Conservation (phyloP, 2,797 vertebrate genomes). For the Diplodus sargus region DNA sequence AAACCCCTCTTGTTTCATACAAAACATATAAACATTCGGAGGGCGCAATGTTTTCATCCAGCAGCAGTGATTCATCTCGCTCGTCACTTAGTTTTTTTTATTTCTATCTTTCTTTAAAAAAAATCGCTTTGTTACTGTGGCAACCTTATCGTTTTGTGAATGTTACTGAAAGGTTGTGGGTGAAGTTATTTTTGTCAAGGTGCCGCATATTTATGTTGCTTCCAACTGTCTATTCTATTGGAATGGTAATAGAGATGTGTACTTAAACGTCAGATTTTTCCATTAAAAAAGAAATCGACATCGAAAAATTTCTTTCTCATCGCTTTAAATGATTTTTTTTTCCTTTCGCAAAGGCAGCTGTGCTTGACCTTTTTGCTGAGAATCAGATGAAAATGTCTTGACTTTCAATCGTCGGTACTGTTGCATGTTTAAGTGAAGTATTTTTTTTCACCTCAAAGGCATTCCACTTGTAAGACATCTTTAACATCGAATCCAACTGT, state of each 20-base stretch:
- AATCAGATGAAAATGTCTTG: slow-evolving; percentile 35
- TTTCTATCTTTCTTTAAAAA: neutral
- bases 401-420: slow-evolving; percentile 46
- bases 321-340: slow-evolving; percentile 1
- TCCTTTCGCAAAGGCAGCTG: neutral
- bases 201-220: neutral
- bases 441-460: slow-evolving; percentile 9
- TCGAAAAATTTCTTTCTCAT: neutral
- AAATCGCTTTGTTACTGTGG: neutral
- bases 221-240: neutral
- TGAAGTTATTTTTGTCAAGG: neutral
- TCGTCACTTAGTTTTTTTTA: neutral
- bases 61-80: neutral
- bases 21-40: neutral
- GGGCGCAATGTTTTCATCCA: neutral
- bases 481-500: slow-evolving; percentile 47
- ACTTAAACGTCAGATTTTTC: slow-evolving; percentile 15
- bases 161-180: neutral
- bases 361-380: slow-evolving; percentile 6
- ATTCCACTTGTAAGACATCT: slow-evolving; percentile 23
- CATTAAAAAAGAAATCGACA: neutral
- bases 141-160: neutral
- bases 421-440: slow-evolving; percentile 45
- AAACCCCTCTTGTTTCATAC: neutral
- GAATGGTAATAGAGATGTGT: neutral